Percentiles rank a stretch among this genome's conserved stretches.
Conservation (phyloP, 2,113 vertebrate genomes). For the Sarotherodon lohbergeri region DNA sequence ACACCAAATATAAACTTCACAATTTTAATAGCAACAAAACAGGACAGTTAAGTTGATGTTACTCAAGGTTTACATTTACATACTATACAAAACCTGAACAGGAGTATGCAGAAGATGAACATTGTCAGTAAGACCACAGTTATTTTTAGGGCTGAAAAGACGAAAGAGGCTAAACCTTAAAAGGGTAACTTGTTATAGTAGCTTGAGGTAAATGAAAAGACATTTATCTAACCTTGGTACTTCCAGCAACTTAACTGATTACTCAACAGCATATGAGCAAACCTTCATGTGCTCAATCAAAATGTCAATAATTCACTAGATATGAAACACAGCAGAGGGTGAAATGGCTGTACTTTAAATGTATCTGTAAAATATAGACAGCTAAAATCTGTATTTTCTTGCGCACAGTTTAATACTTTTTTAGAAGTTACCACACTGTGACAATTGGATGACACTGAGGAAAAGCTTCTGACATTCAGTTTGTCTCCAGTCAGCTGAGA, state of each 20-base stretch:
- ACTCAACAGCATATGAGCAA: neutral
- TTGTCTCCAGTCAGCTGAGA: neutral
- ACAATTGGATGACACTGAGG: neutral
- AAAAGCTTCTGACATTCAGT: neutral
- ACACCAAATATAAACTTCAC: neutral
- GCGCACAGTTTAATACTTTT: neutral
- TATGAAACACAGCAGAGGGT: neutral
- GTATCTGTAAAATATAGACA: neutral
- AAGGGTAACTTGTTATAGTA: neutral
- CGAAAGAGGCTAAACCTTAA: accelerated
- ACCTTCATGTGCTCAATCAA: neutral
- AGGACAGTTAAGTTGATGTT: neutral
- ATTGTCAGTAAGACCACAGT: neutral
- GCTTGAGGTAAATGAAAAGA: neutral
- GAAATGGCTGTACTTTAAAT: neutral
- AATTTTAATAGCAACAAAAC: neutral
- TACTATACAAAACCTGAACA: neutral
- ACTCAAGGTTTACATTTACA: neutral
- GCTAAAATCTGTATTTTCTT: neutral
- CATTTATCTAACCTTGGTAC: neutral
- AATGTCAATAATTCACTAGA: neutral
- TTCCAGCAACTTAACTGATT: neutral
- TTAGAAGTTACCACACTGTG: neutral
- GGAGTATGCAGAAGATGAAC: neutral
- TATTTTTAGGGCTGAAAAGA: neutral